Conservation (phyloP, 2,113 vertebrate species). For the Campylomormyrus numenius region DNA sequence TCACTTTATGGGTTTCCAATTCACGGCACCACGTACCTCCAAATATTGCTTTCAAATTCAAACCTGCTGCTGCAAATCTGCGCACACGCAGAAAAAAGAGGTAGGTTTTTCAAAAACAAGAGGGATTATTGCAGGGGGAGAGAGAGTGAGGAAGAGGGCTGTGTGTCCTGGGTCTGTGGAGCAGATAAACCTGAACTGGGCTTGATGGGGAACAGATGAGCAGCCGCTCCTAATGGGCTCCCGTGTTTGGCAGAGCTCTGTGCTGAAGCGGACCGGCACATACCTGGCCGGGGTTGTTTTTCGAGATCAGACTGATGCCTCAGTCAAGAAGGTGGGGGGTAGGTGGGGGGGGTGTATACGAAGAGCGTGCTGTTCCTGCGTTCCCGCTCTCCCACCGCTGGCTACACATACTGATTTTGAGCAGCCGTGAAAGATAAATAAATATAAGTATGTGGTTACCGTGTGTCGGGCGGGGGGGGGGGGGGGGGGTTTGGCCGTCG, state of each 20-base stretch:
- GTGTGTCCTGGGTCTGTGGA: conserved; percentile 17
- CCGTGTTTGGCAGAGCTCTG: conserved; percentile 35
- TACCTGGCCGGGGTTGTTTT: background rate
- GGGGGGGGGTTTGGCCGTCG: no score
- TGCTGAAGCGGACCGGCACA: conserved; percentile 15
- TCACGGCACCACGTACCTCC: conserved; percentile 18
- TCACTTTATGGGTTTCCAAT: conserved; percentile 31
- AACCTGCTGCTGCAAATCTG: conserved; percentile 27
- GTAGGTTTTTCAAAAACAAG: conserved; percentile 14
- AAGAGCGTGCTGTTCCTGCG: background rate
- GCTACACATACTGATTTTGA: background rate
- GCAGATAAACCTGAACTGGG: conserved; percentile 38
- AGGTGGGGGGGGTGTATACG: background rate
- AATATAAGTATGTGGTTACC: background rate
- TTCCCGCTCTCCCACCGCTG: no score
- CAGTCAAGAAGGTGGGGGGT: background rate
- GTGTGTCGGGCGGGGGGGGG: conserved; percentile 23
- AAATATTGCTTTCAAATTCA: conserved; percentile 31
- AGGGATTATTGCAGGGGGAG: conserved; percentile 13
- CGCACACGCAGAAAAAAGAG: background rate
- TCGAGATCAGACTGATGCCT: background rate
- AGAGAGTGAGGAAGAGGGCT: conserved; percentile 19
- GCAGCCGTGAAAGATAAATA: background rate
- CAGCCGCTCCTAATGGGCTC: conserved; percentile 31
- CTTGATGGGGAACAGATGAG: conserved; percentile 44